Percentiles rank a stretch among this genome's conserved stretches.
Conservation (phyloP, 2,888 invertebrate genomes). For the Drosophila koepferae region DNA sequence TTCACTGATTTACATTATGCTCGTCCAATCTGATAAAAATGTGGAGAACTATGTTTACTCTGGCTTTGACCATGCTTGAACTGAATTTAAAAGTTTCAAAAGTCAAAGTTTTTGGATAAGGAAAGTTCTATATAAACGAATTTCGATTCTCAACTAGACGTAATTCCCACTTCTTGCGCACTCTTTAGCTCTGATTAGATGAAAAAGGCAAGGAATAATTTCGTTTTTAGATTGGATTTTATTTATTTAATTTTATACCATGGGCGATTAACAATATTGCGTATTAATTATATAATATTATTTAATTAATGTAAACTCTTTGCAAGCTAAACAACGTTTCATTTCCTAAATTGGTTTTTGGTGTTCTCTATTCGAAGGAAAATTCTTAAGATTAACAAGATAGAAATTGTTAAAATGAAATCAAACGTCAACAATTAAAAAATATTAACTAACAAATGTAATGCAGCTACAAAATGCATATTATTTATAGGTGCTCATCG, state of each 20-base stretch:
- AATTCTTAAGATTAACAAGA: conserved; percentile 65
- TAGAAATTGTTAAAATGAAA: conserved; percentile 31
- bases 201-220: background rate
- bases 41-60: too few relatives aligned
- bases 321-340: conserved; percentile 50
- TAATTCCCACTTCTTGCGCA: background rate
- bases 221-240: conserved; percentile 38
- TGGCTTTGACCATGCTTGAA: too few relatives aligned
- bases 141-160: too few relatives aligned
- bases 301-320: conserved; percentile 42
- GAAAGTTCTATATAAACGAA: too few relatives aligned
- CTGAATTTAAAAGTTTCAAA: too few relatives aligned
- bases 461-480: conserved; percentile 37
- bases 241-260: conserved; percentile 61
- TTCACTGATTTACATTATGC: too few relatives aligned
- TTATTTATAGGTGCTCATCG: conserved; percentile 35
- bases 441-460: conserved; percentile 32
- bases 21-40: too few relatives aligned
- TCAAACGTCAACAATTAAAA: conserved; percentile 6
- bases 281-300: conserved; percentile 41
- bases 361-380: conserved; percentile 49
- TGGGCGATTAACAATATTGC: conserved; percentile 72
- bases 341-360: conserved; percentile 47
- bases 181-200: background rate
- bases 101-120: too few relatives aligned